phyloP scores from a whole-genome alignment of 2,797 vertebrate genomes.

The Galagoides demidoff region DNA sequence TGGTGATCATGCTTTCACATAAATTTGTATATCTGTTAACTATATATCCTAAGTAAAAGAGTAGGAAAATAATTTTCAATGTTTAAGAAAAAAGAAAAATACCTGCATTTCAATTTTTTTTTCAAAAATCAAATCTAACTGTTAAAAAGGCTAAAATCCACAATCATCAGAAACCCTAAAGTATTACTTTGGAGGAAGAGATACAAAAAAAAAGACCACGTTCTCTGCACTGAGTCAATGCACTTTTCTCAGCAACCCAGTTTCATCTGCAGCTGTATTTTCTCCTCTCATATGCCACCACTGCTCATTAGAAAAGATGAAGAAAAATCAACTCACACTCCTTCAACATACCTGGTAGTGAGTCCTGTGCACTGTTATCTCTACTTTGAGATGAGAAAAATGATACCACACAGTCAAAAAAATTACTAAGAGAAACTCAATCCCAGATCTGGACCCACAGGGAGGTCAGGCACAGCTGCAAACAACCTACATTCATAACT shows the following conservation, averaged over 20 bases:
- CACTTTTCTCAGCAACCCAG: not conserved
- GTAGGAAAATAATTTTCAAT: not conserved
- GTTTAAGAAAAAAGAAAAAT: not conserved
- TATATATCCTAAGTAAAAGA: not conserved
- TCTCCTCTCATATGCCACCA: not conserved
- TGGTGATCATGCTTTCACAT: not conserved
- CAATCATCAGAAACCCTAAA: not conserved
- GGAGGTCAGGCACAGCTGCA: not conserved
- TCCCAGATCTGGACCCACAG: not conserved
- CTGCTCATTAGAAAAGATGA: not conserved
- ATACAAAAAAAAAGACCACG: not conserved
- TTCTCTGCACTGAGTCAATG: rapidly evolving
- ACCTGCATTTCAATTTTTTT: not conserved
- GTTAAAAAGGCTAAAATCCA: not conserved
- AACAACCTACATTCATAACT: not conserved
- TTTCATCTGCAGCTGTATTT: rapidly evolving
- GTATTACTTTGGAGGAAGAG: rapidly evolving
- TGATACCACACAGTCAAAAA: not conserved
- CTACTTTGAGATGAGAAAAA: not conserved
- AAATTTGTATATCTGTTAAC: not conserved
- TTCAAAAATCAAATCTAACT: not conserved
- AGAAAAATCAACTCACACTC: not conserved
- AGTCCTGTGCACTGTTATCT: not conserved
- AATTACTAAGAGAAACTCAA: not conserved
- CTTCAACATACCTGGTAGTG: not conserved